Percentiles rank a stretch among this genome's conserved stretches.
Conservation (phyloP, 1,140 invertebrate genomes). For the Calycopis cecrops region DNA sequence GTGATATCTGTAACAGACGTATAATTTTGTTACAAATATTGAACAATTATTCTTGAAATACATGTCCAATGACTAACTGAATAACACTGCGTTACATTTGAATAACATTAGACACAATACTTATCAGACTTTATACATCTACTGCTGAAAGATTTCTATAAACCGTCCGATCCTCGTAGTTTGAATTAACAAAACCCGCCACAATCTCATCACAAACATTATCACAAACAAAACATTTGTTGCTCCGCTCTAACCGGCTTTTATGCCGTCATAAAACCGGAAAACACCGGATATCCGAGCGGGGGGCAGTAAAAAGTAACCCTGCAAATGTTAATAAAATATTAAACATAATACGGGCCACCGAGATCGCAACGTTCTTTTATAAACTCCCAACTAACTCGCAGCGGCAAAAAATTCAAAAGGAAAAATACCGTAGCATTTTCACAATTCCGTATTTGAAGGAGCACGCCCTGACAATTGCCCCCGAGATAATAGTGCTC, state of each 20-base stretch:
- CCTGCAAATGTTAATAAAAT: constrained; percentile 18
- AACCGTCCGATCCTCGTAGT: no score
- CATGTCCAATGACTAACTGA: no score
- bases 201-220: background rate
- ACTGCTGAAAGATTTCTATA: no score
- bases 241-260: background rate
- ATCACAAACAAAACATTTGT: constrained; percentile 1
- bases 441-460: constrained; percentile 21
- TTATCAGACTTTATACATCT: no score
- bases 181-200: no score
- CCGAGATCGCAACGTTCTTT: constrained; percentile 15
- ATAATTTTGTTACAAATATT: no score
- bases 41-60: no score
- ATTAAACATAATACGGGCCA: constrained; percentile 15
- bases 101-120: no score
- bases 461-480: constrained; percentile 16
- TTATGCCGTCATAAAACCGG: background rate
- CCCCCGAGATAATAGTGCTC: constrained; percentile 5
- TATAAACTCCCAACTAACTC: constrained; percentile 15
- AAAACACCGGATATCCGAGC: background rate
- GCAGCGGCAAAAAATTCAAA: constrained; percentile 12
- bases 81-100: no score
- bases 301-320: constrained; percentile 10
- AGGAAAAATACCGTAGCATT: constrained; percentile 19
- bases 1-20: no score